Conservation (phyloP, 2,113 vertebrate genomes). For the Aptenodytes forsteri region DNA sequence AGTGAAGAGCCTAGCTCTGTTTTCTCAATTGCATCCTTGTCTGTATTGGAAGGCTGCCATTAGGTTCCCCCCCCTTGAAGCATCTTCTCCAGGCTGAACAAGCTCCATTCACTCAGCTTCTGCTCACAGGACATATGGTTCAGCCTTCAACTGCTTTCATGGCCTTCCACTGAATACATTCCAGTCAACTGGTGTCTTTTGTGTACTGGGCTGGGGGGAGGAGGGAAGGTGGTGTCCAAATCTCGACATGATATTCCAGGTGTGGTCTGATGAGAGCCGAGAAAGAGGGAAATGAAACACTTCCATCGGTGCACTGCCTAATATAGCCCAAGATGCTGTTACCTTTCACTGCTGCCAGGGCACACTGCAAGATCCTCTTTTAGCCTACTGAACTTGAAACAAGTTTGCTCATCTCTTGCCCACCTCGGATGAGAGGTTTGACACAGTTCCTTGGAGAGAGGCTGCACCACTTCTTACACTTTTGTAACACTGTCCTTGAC, state of each 20-base stretch:
- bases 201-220: neutral
- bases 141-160: neutral
- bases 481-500: neutral
- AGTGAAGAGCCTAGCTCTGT: neutral
- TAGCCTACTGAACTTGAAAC: neutral
- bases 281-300: neutral
- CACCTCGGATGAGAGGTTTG: neutral
- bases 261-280: neutral
- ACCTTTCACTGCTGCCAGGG: neutral
- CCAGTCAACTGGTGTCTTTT: neutral
- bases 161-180: neutral
- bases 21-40: neutral
- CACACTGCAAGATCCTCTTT: neutral
- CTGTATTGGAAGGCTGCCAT: neutral
- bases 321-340: neutral
- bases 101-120: neutral
- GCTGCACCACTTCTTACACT: neutral
- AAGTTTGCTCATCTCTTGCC: neutral
- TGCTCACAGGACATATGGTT: rapidly evolving
- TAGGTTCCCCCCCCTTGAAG: neutral
- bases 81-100: neutral
- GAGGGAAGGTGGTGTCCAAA: neutral
- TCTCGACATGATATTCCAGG: neutral
- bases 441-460: neutral
- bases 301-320: neutral